Conservation (phyloP, 2,113 vertebrate genomes). For the Hippocampus abdominalis region DNA sequence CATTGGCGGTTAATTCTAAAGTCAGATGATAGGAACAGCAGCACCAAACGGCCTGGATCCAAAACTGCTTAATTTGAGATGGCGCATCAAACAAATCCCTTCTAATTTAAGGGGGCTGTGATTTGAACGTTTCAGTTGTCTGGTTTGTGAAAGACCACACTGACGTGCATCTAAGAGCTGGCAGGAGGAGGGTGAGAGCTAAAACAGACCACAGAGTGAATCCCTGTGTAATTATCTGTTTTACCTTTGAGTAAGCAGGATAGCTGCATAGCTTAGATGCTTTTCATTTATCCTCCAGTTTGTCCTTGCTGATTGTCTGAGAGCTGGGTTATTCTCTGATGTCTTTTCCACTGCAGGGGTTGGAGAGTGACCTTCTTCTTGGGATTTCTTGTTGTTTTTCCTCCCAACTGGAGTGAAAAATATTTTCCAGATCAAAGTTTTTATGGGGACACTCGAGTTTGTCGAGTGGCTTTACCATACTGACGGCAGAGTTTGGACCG, state of each 20-base stretch:
- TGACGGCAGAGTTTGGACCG: slow-evolving; percentile 2
- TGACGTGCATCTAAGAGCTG: slow-evolving; percentile 5
- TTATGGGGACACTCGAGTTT: slow-evolving; percentile 58
- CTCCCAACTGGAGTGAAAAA: slow-evolving; percentile 45
- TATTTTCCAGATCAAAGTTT: slow-evolving; percentile 69
- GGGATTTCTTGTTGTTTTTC: slow-evolving; percentile 42
- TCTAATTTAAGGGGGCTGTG: slow-evolving; percentile 50
- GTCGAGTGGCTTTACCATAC: slow-evolving; percentile 32
- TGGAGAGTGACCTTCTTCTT: slow-evolving; percentile 44
- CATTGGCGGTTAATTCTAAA: slow-evolving; percentile 40
- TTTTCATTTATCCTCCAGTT: slow-evolving; percentile 32
- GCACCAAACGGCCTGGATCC: slow-evolving; percentile 38
- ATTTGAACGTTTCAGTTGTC: slow-evolving; percentile 28
- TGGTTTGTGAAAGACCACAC: slow-evolving; percentile 30
- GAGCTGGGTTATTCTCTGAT: slow-evolving; percentile 44
- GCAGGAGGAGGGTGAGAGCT: slow-evolving; percentile 19
- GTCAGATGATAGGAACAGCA: slow-evolving; percentile 24
- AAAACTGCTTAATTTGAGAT: slow-evolving; percentile 46
- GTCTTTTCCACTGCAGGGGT: slow-evolving; percentile 60
- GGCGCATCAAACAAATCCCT: slow-evolving; percentile 35
- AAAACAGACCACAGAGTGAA: slow-evolving; percentile 25
- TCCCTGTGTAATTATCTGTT: slow-evolving; percentile 37
- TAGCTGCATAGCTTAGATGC: slow-evolving; percentile 17
- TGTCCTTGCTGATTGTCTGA: slow-evolving; percentile 26
- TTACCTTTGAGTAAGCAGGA: slow-evolving; percentile 33